These are phyloP conservation scores for Falco cherrug DNA, from an alignment of 2,797 vertebrate species.

Conservation along the genomic window DNA sequence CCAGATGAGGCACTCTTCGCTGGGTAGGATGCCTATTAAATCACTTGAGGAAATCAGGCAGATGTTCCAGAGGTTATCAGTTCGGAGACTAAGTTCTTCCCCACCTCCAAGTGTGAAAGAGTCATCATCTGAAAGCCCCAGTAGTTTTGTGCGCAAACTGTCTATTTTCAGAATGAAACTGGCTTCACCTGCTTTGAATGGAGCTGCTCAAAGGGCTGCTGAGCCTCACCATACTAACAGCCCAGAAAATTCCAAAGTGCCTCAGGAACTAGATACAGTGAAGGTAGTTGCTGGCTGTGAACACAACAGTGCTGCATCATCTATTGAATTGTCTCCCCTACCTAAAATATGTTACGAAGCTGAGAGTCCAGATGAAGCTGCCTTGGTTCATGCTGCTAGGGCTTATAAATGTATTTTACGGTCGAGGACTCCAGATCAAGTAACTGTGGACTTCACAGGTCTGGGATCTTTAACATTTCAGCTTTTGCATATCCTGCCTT, in stretches of 20 bases:
- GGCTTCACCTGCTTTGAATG: conserved; percentile 51
- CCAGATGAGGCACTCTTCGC: conserved; percentile 80
- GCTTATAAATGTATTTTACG: conserved; percentile 88
- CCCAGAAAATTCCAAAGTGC: not conserved
- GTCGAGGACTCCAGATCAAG: conserved; percentile 84
- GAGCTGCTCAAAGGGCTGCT: not conserved
- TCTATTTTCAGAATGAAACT: conserved; percentile 66
- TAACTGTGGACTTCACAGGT: conserved; percentile 84
- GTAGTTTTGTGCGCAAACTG: conserved; percentile 70
- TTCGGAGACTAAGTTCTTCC: conserved; percentile 77
- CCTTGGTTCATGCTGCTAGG: conserved; percentile 89
- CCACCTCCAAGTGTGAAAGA: conserved; percentile 61
- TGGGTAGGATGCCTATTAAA: conserved; percentile 77
- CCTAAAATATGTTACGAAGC: conserved; percentile 87
- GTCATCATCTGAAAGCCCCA: conserved; percentile 51
- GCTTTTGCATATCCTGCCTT: conserved; percentile 90
- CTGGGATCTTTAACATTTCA: conserved; percentile 84
- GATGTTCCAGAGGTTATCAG: conserved; percentile 87
- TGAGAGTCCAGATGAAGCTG: conserved; percentile 94
- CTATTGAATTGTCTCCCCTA: not conserved
- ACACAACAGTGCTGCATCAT: not conserved
- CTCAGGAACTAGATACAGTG: not conserved
- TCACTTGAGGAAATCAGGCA: conserved; percentile 89
- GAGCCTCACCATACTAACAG: not conserved
- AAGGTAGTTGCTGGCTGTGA: not conserved